Base-by-base conservation (phyloP, 2,113 vertebrate species). In the Heptranchias perlo region DNA sequence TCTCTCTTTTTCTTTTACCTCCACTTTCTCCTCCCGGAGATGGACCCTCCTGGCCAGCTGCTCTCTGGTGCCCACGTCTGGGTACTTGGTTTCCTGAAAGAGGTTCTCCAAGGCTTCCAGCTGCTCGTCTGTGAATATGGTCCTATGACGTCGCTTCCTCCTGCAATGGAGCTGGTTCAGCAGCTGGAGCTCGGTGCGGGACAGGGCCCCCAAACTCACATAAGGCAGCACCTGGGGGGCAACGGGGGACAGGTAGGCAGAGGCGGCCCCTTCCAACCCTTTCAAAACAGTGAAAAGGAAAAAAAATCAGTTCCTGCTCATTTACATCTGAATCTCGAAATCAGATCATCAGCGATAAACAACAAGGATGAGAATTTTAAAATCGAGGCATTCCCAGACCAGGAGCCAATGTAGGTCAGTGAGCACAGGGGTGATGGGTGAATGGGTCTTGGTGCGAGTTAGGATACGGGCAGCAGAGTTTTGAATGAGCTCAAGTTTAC, bases 21-120 rank as follows among this genome's bases (percentile, higher is more conserved):
- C 99, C 52, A 99, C 99, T 97, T 99, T 99, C 97, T 99, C 99
- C 97, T 99, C 99, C 18, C 99, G 98, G 96, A 99, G 98, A 96
- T 99, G 99, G 96, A 99, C 99, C 96, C 99, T 99, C 73, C 99
- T 98, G 95, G 99, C 99, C 97, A 99, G 97, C 97, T 99, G 99
- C 96, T 99, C 99, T 94, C 99, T 98, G 11, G 99, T 99, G 64
- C 99, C 99, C 96, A 99, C 99, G 95, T 99, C 99, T 25, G 99
- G 99, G 97, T 99, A 99, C 97, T 99, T 99, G 96, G 99, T 99
- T 97, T 99, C 99, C 96, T 99, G 99, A 97, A 99, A 99, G 96
- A 99, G 98, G 96, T 98, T 99, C 97, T 99, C 99, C 96, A 99
- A 97, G 5, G 99, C 99, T 97, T 99, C 99, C 47, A 99, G 98